These are phyloP conservation scores for Limenitis camilla DNA, from an alignment of 2,888 invertebrate species.

Conservation along the genomic window DNA sequence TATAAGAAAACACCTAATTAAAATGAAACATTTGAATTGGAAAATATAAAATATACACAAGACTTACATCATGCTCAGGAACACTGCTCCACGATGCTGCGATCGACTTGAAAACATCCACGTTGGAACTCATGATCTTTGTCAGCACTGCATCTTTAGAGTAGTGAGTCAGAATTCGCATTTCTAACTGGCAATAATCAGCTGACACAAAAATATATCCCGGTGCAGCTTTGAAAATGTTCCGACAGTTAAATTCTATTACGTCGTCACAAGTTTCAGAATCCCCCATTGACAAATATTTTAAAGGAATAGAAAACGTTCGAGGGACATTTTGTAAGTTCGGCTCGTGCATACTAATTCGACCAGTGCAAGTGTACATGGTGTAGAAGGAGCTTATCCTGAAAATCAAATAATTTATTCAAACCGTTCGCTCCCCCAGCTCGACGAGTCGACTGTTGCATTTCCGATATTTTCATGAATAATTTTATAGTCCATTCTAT, in stretches of 20 bases:
- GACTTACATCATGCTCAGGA: conserved; percentile 73
- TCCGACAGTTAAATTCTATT: conserved; percentile 78
- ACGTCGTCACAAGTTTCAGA: conserved; percentile 36
- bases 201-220: conserved; percentile 86
- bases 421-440: conserved; percentile 13
- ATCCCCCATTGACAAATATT: conserved; percentile 38
- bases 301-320: conserved; percentile 79
- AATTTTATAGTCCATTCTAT: background rate
- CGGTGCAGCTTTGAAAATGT: conserved; percentile 77
- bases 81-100: conserved; percentile 89
- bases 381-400: conserved; percentile 81
- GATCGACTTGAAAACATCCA: conserved; percentile 89
- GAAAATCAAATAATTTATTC: conserved; percentile 32
- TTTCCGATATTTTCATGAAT: conserved; percentile 14
- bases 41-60: background rate
- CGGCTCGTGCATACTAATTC: conserved; percentile 94
- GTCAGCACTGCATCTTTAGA: conserved; percentile 83
- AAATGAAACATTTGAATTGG: background rate
- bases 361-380: conserved; percentile 83
- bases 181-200: conserved; percentile 97
- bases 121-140: conserved; percentile 77
- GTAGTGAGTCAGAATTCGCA: conserved; percentile 93
- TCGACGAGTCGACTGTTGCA: conserved; percentile 7
- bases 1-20: conserved; percentile 30
- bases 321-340: conserved; percentile 94